Base-by-base conservation (phyloP, 2,797 vertebrate species). In the Philypnodon macrostomus region DNA sequence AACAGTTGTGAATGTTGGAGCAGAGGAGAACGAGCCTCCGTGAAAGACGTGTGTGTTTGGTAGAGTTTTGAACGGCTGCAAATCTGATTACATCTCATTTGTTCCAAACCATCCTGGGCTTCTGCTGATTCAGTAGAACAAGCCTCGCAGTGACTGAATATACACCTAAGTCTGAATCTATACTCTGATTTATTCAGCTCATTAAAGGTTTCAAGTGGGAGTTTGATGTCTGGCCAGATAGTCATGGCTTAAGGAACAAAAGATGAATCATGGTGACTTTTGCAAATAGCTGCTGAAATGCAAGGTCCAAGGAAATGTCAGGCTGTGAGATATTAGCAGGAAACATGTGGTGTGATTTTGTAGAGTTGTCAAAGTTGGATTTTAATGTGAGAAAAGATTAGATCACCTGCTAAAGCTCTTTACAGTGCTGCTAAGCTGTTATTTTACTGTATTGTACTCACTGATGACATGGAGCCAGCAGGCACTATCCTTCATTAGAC, bases 51-150 rank as follows among this genome's bases (percentile, higher is more conserved):
- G 53, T 50, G 37, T 33, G 48, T 44, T 19, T 17, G 7, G 8
- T 29, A 13, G 19, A 36, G 35, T 10, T 1, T 17, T 12, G 15
- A 29, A 41, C 32, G 26, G 42, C 64, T 67, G 47, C 18, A 48
- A 58, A 57, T 62, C 49, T 54, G 66, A 83, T 79, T 75, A 64
- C 47, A 63, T 56, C 67, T 77, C 46, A 76, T 76, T 66, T 76
- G 48, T 66, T 59, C 45, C 18, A 9, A 47, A 47, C 18, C 38
- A 37, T 72, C 34, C 41, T 49, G 40, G 49, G n/a, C n/a, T n/a
- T n/a, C 42, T 33, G 31, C 52, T 72, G 48, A 53, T 51, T 63
- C 44, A 37, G 17, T 17, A 58, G 47, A 61, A 57, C 50, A 32
- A 53, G n/a, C n/a, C 63, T 59, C 15, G 46, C 34, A 60, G 55